Evolutionary conservation across 2,888 invertebrate species (phyloP).

Genomic region (Erebia ligea): DNA sequence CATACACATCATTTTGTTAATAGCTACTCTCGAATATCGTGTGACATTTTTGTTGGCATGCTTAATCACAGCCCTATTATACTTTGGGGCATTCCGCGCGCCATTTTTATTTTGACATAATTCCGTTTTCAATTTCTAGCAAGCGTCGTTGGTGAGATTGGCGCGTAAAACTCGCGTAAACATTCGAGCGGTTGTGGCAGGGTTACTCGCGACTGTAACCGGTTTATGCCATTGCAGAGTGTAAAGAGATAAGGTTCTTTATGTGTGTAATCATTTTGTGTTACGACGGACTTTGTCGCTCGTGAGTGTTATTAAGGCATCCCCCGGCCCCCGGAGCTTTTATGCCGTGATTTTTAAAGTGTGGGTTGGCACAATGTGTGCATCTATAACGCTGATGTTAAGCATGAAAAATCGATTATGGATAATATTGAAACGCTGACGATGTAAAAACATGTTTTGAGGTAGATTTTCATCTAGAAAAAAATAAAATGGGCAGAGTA

Average conservation of each 20-base stretch:
- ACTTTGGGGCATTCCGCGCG: conserved; percentile 47
- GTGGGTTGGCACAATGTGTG: conserved; percentile 46
- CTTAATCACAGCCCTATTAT: conserved; percentile 34
- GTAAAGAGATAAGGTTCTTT: conserved; percentile 79
- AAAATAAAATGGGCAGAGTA: neutral
- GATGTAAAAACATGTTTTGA: conserved; percentile 6
- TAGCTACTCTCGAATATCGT: neutral
- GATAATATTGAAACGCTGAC: conserved; percentile 8
- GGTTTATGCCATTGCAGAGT: conserved; percentile 73
- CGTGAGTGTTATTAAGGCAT: conserved; percentile 71
- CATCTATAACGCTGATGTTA: conserved; percentile 24
- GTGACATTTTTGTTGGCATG: neutral
- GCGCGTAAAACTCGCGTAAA: conserved; percentile 79
- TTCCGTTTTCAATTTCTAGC: conserved; percentile 78
- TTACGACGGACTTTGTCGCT: conserved; percentile 69
- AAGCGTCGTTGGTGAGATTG: conserved; percentile 67
- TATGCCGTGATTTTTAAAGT: conserved; percentile 55
- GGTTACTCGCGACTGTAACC: conserved; percentile 73
- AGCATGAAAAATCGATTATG: conserved; percentile 26
- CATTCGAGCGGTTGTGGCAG: conserved; percentile 73
- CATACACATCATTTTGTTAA: too few relatives aligned
- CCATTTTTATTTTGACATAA: conserved; percentile 75
- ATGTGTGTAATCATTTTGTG: conserved; percentile 79
- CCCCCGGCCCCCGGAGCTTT: conserved; percentile 52
- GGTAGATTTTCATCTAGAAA: neutral